Conservation (phyloP, 1,140 invertebrate species). For the Conopomorpha cramerella region DNA sequence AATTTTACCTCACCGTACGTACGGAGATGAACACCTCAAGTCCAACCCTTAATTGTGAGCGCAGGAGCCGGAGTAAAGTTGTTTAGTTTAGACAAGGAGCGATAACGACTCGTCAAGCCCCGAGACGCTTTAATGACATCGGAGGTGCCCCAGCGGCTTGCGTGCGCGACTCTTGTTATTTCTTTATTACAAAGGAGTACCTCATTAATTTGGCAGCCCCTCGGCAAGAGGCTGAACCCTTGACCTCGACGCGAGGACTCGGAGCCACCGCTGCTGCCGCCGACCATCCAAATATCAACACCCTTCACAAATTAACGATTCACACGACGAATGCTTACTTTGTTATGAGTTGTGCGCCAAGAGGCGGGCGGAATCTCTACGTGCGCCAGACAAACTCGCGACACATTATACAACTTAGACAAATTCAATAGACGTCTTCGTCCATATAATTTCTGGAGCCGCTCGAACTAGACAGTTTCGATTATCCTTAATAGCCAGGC, state of each 20-base stretch:
- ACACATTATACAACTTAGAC: slow-evolving; percentile 21
- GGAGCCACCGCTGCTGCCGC: too few species aligned
- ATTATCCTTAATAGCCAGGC: slow-evolving; percentile 52
- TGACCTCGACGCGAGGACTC: slow-evolving; percentile 38
- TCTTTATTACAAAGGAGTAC: slow-evolving; percentile 60
- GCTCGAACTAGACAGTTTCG: slow-evolving; percentile 45
- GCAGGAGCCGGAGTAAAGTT: slow-evolving; percentile 30
- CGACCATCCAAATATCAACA: too few species aligned
- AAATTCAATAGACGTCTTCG: slow-evolving; percentile 40
- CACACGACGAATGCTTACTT: slow-evolving; percentile 8
- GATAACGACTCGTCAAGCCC: slow-evolving; percentile 42
- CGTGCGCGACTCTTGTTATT: slow-evolving; percentile 58
- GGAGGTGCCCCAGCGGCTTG: slow-evolving; percentile 30
- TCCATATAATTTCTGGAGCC: slow-evolving; percentile 42
- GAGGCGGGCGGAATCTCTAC: too few species aligned
- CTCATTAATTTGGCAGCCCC: slow-evolving; percentile 60
- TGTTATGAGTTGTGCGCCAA: too few species aligned
- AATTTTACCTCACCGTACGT: too few species aligned
- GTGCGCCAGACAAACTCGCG: too few species aligned
- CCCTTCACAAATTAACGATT: too few species aligned
- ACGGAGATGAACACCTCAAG: too few species aligned
- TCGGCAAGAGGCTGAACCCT: slow-evolving; percentile 44
- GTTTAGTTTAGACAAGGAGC: slow-evolving; percentile 35
- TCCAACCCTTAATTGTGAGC: too few species aligned
- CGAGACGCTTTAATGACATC: slow-evolving; percentile 49